A percentile compares a stretch with the other conserved stretches of the same genome.
Evolutionary conservation across 2,888 invertebrate genomes (phyloP).

Genomic region (Trichopria drosophilae): DNA sequence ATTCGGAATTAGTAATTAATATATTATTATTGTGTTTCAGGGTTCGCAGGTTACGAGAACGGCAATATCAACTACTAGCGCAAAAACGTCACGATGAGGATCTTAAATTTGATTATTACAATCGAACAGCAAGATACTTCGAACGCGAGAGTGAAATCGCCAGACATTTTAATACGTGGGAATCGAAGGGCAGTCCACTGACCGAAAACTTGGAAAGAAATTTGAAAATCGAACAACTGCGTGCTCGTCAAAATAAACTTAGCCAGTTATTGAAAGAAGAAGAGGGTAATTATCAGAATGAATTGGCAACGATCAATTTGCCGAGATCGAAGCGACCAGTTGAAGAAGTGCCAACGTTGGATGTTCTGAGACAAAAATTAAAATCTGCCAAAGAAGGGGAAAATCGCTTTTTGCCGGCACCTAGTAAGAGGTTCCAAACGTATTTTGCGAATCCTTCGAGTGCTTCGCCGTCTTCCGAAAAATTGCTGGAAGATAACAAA

Average conservation of each 20-base stretch:
- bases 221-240: slow-evolving; percentile 41
- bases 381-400: slow-evolving; percentile 45
- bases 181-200: slow-evolving; percentile 34
- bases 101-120: slow-evolving; percentile 44
- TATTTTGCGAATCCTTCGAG: slow-evolving; percentile 33
- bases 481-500: background rate
- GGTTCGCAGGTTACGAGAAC: slow-evolving; percentile 46
- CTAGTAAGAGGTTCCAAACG: slow-evolving; percentile 40
- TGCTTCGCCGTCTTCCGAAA: slow-evolving; percentile 3
- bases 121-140: slow-evolving; percentile 49
- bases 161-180: slow-evolving; percentile 50
- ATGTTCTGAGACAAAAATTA: slow-evolving; percentile 41
- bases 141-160: slow-evolving; percentile 47
- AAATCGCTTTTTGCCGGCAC: slow-evolving; percentile 45
- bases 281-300: slow-evolving; percentile 39
- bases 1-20: no score
- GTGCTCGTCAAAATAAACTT: slow-evolving; percentile 41
- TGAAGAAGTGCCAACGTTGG: slow-evolving; percentile 35
- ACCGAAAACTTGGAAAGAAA: slow-evolving; percentile 36
- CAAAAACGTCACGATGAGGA: slow-evolving; percentile 48
- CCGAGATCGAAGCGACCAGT: slow-evolving; percentile 20
- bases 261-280: slow-evolving; percentile 44
- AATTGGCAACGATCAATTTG: slow-evolving; percentile 35
- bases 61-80: slow-evolving; percentile 50
- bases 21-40: slow-evolving; percentile 23